Conservation (phyloP, 1,140 invertebrate genomes). For the Sminthurides bifidus region DNA sequence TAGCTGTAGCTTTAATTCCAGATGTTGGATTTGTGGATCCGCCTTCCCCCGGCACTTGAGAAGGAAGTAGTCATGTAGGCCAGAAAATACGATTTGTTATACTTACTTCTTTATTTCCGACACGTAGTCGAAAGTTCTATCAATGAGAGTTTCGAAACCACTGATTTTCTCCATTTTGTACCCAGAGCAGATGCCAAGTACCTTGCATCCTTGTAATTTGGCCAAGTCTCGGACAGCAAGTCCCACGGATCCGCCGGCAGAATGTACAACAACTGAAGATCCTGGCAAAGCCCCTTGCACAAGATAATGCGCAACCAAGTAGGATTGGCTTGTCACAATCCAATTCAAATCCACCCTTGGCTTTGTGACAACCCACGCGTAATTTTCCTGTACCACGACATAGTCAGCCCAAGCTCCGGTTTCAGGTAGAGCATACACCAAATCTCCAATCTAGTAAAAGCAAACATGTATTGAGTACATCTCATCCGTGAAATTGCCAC, state of each 20-base stretch:
- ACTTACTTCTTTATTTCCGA: slow-evolving; percentile 72
- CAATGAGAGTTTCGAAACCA: slow-evolving; percentile 59
- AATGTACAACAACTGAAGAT: slow-evolving; percentile 70
- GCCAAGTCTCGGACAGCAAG: slow-evolving; percentile 17
- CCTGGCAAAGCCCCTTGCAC: slow-evolving; percentile 68
- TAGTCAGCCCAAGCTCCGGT: slow-evolving; percentile 74
- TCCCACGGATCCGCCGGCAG: slow-evolving; percentile 66
- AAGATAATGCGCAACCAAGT: slow-evolving; percentile 72
- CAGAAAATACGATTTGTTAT: neutral
- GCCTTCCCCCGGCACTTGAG: neutral
- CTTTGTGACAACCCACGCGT: slow-evolving; percentile 66
- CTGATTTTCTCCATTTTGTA: slow-evolving; percentile 71
- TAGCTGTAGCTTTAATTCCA: neutral
- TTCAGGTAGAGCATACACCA: slow-evolving; percentile 70
- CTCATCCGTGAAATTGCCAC: slow-evolving; percentile 1
- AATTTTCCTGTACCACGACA: slow-evolving; percentile 59
- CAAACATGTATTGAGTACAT: slow-evolving; percentile 8
- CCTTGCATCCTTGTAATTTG: slow-evolving; percentile 26
- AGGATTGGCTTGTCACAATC: slow-evolving; percentile 68
- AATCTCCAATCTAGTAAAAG: slow-evolving; percentile 66
- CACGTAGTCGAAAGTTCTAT: slow-evolving; percentile 63
- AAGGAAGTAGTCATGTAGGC: neutral
- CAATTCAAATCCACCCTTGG: slow-evolving; percentile 64
- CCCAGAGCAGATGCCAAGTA: slow-evolving; percentile 75
- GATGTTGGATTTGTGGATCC: neutral